Conservation (phyloP, 2,888 invertebrate species). For the Amphipoea lucens region DNA sequence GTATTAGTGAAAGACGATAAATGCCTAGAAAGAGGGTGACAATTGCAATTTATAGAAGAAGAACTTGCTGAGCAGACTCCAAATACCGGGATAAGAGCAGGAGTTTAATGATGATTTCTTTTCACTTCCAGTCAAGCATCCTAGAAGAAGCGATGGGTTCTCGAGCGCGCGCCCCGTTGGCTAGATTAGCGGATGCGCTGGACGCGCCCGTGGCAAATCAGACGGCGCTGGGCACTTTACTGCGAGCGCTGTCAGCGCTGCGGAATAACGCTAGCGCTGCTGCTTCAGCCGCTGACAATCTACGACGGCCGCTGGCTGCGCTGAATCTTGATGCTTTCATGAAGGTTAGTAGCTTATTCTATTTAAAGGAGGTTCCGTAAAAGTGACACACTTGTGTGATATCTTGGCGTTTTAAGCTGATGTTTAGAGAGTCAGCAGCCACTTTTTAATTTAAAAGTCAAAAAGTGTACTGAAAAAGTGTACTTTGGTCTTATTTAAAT, state of each 20-base stretch:
- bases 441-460: background rate
- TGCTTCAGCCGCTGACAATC: slow-evolving; percentile 94
- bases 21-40: no score
- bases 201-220: slow-evolving; percentile 94
- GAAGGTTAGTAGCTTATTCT: slow-evolving; percentile 76
- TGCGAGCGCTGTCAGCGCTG: slow-evolving; percentile 92
- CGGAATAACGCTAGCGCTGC: slow-evolving; percentile 94
- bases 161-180: slow-evolving; percentile 93
- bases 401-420: background rate
- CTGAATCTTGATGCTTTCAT: slow-evolving; percentile 92
- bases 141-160: slow-evolving; percentile 93
- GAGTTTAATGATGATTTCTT: no score
- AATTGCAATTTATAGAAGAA: background rate
- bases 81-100: background rate
- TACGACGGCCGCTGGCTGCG: slow-evolving; percentile 93
- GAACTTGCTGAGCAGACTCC: background rate
- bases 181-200: slow-evolving; percentile 93
- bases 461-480: background rate
- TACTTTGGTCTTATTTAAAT: background rate
- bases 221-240: slow-evolving; percentile 93
- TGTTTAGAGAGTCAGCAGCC: background rate
- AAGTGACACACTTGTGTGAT: background rate
- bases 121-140: slow-evolving; percentile 91
- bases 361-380: background rate
- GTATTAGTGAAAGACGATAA: background rate